Evolutionary conservation across 2,888 invertebrate species (phyloP).

Genomic region (Nymphalis c-album): DNA sequence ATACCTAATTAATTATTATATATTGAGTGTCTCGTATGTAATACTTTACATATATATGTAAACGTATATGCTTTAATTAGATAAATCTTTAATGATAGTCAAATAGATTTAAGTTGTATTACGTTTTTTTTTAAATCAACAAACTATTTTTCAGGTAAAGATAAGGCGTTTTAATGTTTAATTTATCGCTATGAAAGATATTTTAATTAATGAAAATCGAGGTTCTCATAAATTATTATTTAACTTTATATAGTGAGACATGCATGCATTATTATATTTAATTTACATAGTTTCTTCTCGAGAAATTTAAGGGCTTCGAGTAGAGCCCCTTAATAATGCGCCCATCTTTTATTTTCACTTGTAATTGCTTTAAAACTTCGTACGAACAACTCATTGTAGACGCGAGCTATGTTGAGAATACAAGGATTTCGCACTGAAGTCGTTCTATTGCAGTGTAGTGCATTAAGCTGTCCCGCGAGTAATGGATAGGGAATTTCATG

Average conservation of each 20-base stretch:
- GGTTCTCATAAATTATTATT: constrained; percentile 1
- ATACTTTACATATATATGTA: too few relatives aligned
- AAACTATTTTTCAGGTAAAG: neutral
- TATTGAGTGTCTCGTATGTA: too few relatives aligned
- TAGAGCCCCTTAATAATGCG: constrained; percentile 33
- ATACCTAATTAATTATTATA: too few relatives aligned
- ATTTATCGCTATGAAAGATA: constrained; percentile 12
- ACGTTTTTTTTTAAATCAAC: neutral
- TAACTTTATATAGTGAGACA: constrained; percentile 1
- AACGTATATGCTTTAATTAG: too few relatives aligned
- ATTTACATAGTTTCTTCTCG: constrained; percentile 33
- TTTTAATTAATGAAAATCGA: constrained; percentile 19
- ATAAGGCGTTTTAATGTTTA: neutral
- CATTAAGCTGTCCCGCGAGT: constrained; percentile 69
- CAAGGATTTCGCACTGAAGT: constrained; percentile 50
- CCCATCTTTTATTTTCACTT: constrained; percentile 37
- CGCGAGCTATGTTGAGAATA: constrained; percentile 47
- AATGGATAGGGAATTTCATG: constrained; percentile 76
- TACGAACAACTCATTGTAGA: constrained; percentile 32
- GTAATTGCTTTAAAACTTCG: constrained; percentile 39
- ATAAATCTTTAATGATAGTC: too few relatives aligned
- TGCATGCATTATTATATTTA: constrained; percentile 31
- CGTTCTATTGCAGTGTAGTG: constrained; percentile 54
- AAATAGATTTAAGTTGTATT: neutral
- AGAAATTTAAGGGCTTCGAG: constrained; percentile 33